phyloP scores from a whole-genome alignment of 2,888 invertebrate genomes.

The Drosophila monieri region DNA sequence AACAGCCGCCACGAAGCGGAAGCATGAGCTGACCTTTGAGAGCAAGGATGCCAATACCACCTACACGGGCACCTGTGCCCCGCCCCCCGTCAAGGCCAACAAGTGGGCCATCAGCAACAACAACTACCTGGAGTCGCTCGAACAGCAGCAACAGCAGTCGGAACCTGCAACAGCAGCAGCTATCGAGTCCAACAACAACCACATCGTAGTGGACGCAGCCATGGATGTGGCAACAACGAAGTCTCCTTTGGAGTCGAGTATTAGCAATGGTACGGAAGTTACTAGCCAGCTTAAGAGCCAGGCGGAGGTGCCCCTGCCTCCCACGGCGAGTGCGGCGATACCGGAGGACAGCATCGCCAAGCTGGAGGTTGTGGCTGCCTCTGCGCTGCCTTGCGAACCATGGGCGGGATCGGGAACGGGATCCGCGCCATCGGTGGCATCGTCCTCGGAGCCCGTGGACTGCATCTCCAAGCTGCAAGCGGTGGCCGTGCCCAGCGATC shows the following conservation, averaged over 20 bases:
- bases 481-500: constrained; percentile 88
- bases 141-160: constrained; percentile 61
- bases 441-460: constrained; percentile 83
- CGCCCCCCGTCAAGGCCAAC: constrained; percentile 85
- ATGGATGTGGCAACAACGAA: constrained; percentile 38
- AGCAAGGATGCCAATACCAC: constrained; percentile 84
- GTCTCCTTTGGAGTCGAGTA: constrained; percentile 58
- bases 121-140: constrained; percentile 80
- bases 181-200: constrained; percentile 61
- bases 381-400: constrained; percentile 80
- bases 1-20: constrained; percentile 88
- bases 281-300: constrained; percentile 60
- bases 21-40: constrained; percentile 85
- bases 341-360: constrained; percentile 84
- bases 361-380: constrained; percentile 83
- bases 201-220: constrained; percentile 41
- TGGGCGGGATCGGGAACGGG: constrained; percentile 67
- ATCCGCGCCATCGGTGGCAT: constrained; percentile 48
- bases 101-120: constrained; percentile 85
- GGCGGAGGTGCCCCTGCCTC: constrained; percentile 77
- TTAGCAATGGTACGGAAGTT: constrained; percentile 79
- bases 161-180: constrained; percentile 34
- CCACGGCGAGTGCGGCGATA: constrained; percentile 78
- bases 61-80: constrained; percentile 84
- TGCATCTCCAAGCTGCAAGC: constrained; percentile 89